Evolutionary conservation across 2,113 vertebrate species (phyloP), one percentile per base, ranked within the genome.

Genomic region (Upupa epops): DNA sequence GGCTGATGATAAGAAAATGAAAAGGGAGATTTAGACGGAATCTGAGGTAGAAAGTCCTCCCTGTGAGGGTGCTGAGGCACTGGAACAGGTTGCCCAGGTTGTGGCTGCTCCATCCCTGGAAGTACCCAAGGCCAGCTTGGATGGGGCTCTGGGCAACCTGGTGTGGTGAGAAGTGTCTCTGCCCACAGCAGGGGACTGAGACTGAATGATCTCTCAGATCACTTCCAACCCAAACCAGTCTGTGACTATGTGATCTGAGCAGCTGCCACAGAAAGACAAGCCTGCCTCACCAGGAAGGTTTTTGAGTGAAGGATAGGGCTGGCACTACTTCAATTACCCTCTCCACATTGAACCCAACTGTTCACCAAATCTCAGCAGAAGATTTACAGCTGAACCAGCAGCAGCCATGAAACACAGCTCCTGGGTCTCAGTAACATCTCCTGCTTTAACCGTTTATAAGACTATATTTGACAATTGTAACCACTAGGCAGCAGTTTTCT

Each of bases 281-380:
- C 40, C 0, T 22, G 48, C 25, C 14, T 73, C 15, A 4, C 10
- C 2, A 3, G 42, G n/a, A 61, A 26, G 20, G n/a, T 24, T 34
- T 20, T 49, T 3, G 2, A 34, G 73, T 0, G 4, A 68, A 36
- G 13, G n/a, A 34, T 3, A 8, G 40, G 34, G 32, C 8, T 74
- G 83, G 32, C 36, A 59, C 6, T 5, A 2, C 55, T 49, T 3
- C 2, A 1, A 15, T 13, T 34, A 19, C 45, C 51, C 32, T 69
- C 21, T 15, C 56, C 55, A 29, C 1, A 1, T 4, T 3, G 21
- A 68, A 7, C 17, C 3, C 2, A 11, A 34, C 46, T 12, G 20
- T 17, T 40, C 42, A 6, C 4, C 22, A 1, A 2, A 10, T 16
- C 54, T 11, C 48, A 51, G 34, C 17, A 34, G 52, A 49, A 42